Evolutionary conservation across 2,113 vertebrate genomes (phyloP), one percentile per base, ranked within the genome.

Genomic region (Rhodinocichla rosea): DNA sequence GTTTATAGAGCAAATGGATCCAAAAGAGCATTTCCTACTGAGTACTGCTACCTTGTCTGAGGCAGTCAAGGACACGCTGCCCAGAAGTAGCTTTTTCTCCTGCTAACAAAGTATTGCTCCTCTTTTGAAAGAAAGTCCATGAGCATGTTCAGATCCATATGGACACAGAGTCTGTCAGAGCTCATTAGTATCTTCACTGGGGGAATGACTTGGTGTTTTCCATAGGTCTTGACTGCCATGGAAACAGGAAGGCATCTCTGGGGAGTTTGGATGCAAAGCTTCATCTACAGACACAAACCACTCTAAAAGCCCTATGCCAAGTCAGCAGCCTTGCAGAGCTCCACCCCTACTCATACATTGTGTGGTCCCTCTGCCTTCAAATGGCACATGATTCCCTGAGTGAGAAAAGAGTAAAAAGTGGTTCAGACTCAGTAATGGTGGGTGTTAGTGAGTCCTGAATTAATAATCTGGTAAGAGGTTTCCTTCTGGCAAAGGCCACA

Each of bases 1-100:
- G 23, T 94, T 96, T 84, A 91, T 91, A 94, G 87, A 87, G 40
- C 53, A 89, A 87, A 82, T 40, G 49, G 40, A 75, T 91, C 57
- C n/a, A 64, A 91, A 96, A 94, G n/a, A 87, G 26, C 37, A 37
- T 47, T 95, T 92, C 65, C 91, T 78, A 80, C 35, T 67, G 30
- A 74, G 50, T 20, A 78, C 44, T 5, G 1, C 47, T 86, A 16
- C 47, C 64, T 87, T 49, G 56, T 82, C 45, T 78, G 70, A 82
- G 87, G n/a, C 70, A 91, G 62, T 73, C 85, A 94, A 89, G 73
- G 69, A 69, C 59, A 10, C 11, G 26, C 21, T 88, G 57, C 35
- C 39, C 23, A 76, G n/a, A 88, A 80, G 40, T 3, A 49, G 75
- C 33, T 12, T 91, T 88, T 91, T 56, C 57, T 91, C 45, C 40